Evolutionary conservation across 2,888 invertebrate genomes (phyloP).

Genomic region (Cordilura impudica): DNA sequence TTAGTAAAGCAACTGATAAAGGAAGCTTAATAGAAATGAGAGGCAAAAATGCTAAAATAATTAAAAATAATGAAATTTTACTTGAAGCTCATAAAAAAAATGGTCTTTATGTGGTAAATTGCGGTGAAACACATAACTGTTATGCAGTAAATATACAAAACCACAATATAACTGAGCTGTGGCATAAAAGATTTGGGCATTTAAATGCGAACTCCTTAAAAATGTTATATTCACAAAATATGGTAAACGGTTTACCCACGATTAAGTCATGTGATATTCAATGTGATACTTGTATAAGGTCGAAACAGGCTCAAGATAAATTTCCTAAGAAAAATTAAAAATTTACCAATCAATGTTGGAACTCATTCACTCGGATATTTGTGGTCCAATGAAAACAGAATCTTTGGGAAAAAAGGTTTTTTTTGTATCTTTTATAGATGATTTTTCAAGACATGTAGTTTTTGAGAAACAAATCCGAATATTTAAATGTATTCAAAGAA

Average conservation of each 20-base stretch:
- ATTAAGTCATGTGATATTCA: no score
- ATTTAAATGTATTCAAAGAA: not conserved
- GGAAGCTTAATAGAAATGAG: no score
- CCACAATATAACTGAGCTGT: not conserved
- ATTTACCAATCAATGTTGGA: no score
- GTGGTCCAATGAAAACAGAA: constrained; percentile 17
- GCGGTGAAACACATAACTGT: not conserved
- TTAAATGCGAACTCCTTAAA: not conserved
- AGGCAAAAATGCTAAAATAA: no score
- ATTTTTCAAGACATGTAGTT: not conserved
- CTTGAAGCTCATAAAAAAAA: not conserved
- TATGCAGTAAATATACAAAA: not conserved
- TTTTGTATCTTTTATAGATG: not conserved
- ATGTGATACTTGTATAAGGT: not conserved
- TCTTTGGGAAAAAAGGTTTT: not conserved
- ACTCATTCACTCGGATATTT: no score
- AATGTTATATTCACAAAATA: not conserved
- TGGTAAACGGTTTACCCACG: not conserved
- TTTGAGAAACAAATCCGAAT: not conserved
- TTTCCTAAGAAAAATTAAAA: constrained; percentile 10
- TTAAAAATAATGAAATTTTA: not conserved
- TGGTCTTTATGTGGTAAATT: not conserved
- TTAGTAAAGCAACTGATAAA: not conserved
- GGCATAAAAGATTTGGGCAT: not conserved
- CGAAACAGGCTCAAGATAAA: not conserved